These are phyloP conservation scores for Cephus nigrinus DNA, from an alignment of 2,888 invertebrate species.

Conservation along the genomic window DNA sequence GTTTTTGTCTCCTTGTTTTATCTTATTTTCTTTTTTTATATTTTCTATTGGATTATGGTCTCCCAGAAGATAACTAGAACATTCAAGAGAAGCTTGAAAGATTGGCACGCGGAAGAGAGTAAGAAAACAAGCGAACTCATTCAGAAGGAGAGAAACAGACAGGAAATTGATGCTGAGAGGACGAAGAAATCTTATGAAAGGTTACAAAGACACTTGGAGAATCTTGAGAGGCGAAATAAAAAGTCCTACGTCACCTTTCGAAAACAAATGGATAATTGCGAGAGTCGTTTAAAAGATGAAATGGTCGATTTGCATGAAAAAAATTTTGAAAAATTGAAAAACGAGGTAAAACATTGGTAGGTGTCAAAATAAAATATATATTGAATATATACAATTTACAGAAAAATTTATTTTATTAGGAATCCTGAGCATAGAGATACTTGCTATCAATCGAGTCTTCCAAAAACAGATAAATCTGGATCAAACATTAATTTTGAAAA, in stretches of 20 bases:
- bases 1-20: background rate
- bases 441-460: background rate
- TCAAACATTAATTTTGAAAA: background rate
- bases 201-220: slow-evolving; percentile 32
- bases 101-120: slow-evolving; percentile 31
- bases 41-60: background rate
- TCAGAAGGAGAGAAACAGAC: slow-evolving; percentile 25
- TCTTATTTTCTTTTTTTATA: background rate
- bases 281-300: slow-evolving; percentile 33
- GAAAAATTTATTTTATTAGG: background rate
- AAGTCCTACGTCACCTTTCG: slow-evolving; percentile 33
- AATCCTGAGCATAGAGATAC: background rate
- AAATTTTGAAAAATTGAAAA: slow-evolving; percentile 27
- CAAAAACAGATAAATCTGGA: background rate
- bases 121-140: slow-evolving; percentile 28
- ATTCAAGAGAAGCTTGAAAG: slow-evolving; percentile 27
- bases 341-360: slow-evolving; percentile 31
- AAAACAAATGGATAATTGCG: slow-evolving; percentile 37
- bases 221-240: slow-evolving; percentile 29
- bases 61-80: slow-evolving; percentile 29
- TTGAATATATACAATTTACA: background rate
- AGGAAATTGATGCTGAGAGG: slow-evolving; percentile 21
- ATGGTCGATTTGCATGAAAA: slow-evolving; percentile 31
- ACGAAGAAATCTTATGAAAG: slow-evolving; percentile 32
- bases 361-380: background rate